phyloP scores from a whole-genome alignment of 1,140 invertebrate species.

The Ectropis grisescens region DNA sequence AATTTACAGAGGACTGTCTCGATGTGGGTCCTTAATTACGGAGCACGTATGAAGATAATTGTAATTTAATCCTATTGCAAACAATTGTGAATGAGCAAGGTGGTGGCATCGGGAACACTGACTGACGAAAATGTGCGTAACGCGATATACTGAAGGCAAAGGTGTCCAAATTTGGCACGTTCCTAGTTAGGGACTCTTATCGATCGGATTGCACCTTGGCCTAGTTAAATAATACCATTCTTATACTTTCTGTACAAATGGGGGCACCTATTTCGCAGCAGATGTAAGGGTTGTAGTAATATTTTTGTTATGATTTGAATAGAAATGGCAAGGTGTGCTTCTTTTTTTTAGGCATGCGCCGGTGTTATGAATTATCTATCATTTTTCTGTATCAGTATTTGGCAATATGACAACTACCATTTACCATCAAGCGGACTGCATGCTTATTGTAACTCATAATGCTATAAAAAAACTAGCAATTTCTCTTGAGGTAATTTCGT shows the following conservation, averaged over 20 bases:
- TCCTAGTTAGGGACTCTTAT: slow-evolving; percentile 31
- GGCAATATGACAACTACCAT: no score
- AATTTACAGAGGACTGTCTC: slow-evolving; percentile 27
- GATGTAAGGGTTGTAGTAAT: slow-evolving; percentile 49
- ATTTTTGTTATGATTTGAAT: slow-evolving; percentile 43
- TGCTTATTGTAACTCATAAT: slow-evolving; percentile 11
- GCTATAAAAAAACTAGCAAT: no score
- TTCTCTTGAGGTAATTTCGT: no score
- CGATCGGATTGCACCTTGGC: slow-evolving; percentile 24
- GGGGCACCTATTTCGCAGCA: slow-evolving; percentile 22
- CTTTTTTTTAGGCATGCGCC: slow-evolving; percentile 29
- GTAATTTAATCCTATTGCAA: slow-evolving; percentile 61
- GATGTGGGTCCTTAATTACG: slow-evolving; percentile 66
- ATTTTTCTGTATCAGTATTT: slow-evolving; percentile 2
- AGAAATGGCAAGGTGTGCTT: slow-evolving; percentile 35
- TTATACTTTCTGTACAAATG: no score
- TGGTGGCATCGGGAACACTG: slow-evolving; percentile 33
- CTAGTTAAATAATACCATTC: slow-evolving; percentile 3
- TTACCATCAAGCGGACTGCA: no score
- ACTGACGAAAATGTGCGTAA: slow-evolving; percentile 30
- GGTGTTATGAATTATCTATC: no score
- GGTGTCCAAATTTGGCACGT: slow-evolving; percentile 56
- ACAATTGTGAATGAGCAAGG: slow-evolving; percentile 53
- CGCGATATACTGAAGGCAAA: slow-evolving; percentile 30
- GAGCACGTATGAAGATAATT: slow-evolving; percentile 57